phyloP scores from a whole-genome alignment of 2,888 invertebrate genomes.

The Digitonthophagus gazella region DNA sequence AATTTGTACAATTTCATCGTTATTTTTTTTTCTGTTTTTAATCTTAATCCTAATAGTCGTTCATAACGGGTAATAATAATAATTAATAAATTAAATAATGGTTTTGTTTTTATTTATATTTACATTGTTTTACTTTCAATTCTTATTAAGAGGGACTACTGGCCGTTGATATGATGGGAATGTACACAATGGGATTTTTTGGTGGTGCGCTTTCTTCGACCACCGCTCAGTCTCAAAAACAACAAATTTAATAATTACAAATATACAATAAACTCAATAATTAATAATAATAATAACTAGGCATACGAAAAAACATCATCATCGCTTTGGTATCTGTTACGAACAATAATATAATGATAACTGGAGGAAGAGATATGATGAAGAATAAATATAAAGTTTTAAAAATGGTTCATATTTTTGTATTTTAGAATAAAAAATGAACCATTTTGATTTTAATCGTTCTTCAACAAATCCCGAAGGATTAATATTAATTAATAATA shows the following conservation, averaged over 20 bases:
- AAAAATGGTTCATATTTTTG: conserved; percentile 3
- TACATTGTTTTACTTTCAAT: neutral
- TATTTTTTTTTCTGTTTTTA: conserved; percentile 4
- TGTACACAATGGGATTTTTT: conserved; percentile 45
- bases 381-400: conserved; percentile 12
- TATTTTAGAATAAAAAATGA: neutral
- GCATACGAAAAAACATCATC: conserved; percentile 50
- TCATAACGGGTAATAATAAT: conserved; percentile 14
- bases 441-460: neutral
- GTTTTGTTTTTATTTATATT: neutral
- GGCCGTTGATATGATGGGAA: conserved; percentile 52
- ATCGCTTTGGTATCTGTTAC: conserved; percentile 56
- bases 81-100: conserved; percentile 6
- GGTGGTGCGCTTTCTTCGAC: conserved; percentile 16
- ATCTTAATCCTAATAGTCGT: neutral
- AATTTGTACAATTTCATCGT: conserved; percentile 21
- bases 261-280: conserved; percentile 44
- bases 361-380: conserved; percentile 17
- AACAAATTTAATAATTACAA: conserved; percentile 48
- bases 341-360: conserved; percentile 28
- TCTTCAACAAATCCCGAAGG: conserved; percentile 2
- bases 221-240: conserved; percentile 52
- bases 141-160: conserved; percentile 41
- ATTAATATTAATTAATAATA: neutral
- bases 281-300: conserved; percentile 47